These are phyloP conservation scores for Agelas oroides DNA, from an alignment of 37 sponge, comb jelly and placozoan species.

Conservation along the genomic window DNA sequence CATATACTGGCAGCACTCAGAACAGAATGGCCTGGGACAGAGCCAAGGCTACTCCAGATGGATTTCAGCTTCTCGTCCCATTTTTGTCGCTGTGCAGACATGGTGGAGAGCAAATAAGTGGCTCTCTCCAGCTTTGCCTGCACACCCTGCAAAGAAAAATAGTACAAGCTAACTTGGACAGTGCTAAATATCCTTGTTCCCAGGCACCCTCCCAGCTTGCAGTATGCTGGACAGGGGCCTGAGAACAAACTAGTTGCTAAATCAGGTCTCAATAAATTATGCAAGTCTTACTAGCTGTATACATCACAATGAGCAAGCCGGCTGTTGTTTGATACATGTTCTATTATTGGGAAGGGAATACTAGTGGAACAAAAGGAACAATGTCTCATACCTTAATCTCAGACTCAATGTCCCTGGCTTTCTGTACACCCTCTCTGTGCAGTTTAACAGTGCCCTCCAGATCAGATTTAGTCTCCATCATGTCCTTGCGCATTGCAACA, in stretches of 20 bases:
- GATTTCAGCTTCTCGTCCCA: conserved; percentile 45
- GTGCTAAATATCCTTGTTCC: too few relatives aligned
- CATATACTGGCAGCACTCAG: conserved; percentile 48
- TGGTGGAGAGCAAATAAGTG: conserved; percentile 8
- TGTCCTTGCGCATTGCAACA: conserved; percentile 60
- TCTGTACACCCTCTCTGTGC: conserved; percentile 61
- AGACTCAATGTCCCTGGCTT: conserved; percentile 38
- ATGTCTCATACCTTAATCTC: conserved; percentile 53
- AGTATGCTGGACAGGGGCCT: too few relatives aligned
- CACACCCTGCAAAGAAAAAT: conserved; percentile 10
- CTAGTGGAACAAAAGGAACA: too few relatives aligned
- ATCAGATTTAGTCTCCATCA: conserved; percentile 67
- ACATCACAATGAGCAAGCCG: too few relatives aligned
- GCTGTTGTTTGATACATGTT: too few relatives aligned
- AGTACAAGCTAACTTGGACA: too few relatives aligned
- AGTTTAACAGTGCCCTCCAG: conserved; percentile 58
- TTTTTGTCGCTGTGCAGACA: conserved; percentile 26
- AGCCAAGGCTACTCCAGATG: background rate
- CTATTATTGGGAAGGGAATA: too few relatives aligned
- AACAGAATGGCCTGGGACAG: conserved; percentile 57
- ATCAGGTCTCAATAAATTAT: too few relatives aligned
- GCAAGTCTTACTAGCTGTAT: too few relatives aligned
- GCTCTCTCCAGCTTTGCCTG: conserved; percentile 19
- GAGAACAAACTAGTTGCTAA: background rate
- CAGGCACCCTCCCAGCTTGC: background rate